Evolutionary conservation across 2,113 vertebrate species (phyloP).

Genomic region (Gambusia holbrooki): DNA sequence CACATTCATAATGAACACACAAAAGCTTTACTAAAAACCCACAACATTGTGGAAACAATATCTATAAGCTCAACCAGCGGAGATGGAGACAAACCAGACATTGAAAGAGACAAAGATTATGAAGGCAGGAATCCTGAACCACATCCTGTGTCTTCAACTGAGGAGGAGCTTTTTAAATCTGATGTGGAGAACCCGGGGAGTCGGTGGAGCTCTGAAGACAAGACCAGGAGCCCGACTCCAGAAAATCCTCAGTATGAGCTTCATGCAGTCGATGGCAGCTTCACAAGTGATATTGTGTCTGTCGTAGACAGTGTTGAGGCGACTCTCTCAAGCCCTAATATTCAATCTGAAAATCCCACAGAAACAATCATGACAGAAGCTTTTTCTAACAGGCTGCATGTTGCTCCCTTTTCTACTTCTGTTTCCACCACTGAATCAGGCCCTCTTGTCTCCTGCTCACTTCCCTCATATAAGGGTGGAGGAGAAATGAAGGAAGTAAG

Average conservation of each 20-base stretch:
- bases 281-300: not conserved
- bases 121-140: slow-evolving; percentile 1
- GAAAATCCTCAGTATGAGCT: not conserved
- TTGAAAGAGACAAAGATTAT: slow-evolving; percentile 7
- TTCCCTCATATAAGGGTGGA: not conserved
- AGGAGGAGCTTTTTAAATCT: slow-evolving; percentile 21
- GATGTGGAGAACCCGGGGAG: not conserved
- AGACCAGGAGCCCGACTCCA: not conserved
- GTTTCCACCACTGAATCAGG: slow-evolving; percentile 4
- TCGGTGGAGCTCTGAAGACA: not conserved
- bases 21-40: not conserved
- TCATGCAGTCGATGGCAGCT: not conserved
- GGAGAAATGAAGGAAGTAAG: not conserved
- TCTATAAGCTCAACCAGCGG: not conserved
- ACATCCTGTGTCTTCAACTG: not conserved
- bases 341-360: slow-evolving; percentile 31
- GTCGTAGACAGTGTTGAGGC: slow-evolving; percentile 12
- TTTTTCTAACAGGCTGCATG: slow-evolving; percentile 7
- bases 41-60: slow-evolving; percentile 1
- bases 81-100: slow-evolving; percentile 10
- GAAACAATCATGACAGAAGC: slow-evolving; percentile 5
- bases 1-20: not conserved
- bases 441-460: not conserved
- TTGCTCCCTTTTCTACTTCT: slow-evolving; percentile 11
- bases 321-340: not conserved